Conservation (phyloP, 2,888 invertebrate species). For the Papilio gigon region DNA sequence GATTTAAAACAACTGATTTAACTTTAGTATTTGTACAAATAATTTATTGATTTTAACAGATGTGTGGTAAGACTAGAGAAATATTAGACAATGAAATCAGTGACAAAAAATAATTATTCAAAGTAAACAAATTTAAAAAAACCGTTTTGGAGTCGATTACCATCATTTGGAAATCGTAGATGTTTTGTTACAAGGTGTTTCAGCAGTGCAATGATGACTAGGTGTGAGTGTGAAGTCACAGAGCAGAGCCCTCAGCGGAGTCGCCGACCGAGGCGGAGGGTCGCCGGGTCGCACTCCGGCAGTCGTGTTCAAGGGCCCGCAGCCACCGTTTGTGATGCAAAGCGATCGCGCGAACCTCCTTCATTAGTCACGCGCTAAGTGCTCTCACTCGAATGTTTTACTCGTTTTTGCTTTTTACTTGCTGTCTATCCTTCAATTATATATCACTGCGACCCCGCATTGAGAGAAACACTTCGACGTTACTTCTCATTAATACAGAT, state of each 20-base stretch:
- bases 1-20: too few relatives aligned
- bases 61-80: too few relatives aligned
- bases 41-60: too few relatives aligned
- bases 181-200: too few relatives aligned
- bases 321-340: conserved; percentile 46
- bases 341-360: conserved; percentile 32
- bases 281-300: conserved; percentile 28
- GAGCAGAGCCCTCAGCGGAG: not conserved
- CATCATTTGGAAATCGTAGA: too few relatives aligned
- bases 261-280: conserved; percentile 9
- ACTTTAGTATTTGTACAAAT: too few relatives aligned
- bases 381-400: conserved; percentile 36
- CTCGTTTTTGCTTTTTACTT: conserved; percentile 36
- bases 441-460: not conserved
- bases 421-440: conserved; percentile 23
- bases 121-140: too few relatives aligned
- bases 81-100: too few relatives aligned
- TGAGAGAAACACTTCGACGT: not conserved
- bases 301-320: conserved; percentile 43
- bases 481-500: not conserved
- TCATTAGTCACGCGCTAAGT: conserved; percentile 38
- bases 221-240: too few relatives aligned
- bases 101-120: too few relatives aligned
- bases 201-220: too few relatives aligned
- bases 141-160: too few relatives aligned